Evolutionary conservation across 2,797 vertebrate genomes (phyloP), one percentile per base, ranked within the genome.

Genomic region (Hypotaenidia philippensis): DNA sequence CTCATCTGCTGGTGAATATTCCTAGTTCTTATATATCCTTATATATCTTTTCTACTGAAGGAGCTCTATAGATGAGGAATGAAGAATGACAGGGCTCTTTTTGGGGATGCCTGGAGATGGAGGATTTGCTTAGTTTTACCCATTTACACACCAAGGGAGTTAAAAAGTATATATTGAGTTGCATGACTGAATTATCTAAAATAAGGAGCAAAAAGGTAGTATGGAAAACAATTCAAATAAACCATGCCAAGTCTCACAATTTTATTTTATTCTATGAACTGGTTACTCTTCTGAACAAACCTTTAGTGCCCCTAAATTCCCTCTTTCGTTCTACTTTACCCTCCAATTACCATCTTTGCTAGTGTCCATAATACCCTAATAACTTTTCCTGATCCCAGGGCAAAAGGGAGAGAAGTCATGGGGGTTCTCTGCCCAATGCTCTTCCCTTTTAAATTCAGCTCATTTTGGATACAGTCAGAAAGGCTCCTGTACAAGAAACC

Each of bases 1-100:
- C 32, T 96, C 36, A 22, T 60, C 76, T 94, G 31, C 50, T 94
- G 59, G 80, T 90, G 80, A 95, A 72, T 79, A 88, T 74, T 83
- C 38, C 68, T 31, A 9, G 25, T 75, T 74, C 60, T 72, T 85
- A 9, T 23, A 3, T 55, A 50, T 47, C 17, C 77, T 59, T 36
- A 20, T 8, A 29, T 53, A 25, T 45, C n/a, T 61, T 79, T 76
- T 64, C 41, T 25, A 70, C 20, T 77, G 71, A 45, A 89, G 68
- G 5, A 80, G 15, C 55, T 95, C 68, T 34, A 32, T 47, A 27
- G 36, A 16, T 44, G 71, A 70, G 66, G 26, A 72, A 60, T 13
- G 80, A 79, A 63, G 77, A 82, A 32, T 59, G 41, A 85, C 49
- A 78, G 34, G 23, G 47, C 11, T 53, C 41, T 53, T 77, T 68